Evolutionary conservation across 2,797 vertebrate genomes (phyloP), one percentile per base, ranked within the genome.

Genomic region (Betta splendens): DNA sequence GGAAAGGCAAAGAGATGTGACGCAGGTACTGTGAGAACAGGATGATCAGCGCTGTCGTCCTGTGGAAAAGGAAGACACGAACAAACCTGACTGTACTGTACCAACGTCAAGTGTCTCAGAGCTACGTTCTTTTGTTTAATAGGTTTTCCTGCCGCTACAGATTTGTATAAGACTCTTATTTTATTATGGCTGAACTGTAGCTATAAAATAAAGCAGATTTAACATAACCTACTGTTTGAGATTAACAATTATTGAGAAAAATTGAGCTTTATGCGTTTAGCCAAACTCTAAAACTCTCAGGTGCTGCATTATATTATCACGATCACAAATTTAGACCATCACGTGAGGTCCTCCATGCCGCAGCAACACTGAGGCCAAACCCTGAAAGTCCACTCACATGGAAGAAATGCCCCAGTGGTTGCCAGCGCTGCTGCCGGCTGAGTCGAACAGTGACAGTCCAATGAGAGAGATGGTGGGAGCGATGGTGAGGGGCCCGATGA

Each of bases 1-100:
- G 98, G 69, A 98, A 57, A 0, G 90, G 94, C 37, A 99, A 71
- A 0, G 92, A 54, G 7, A 97, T 69, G 31, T 94, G 91, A 5
- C 95, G 94, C 77, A 99, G 91, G 85, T 98, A 99, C 86, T 99
- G 97, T 7, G 97, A 99, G 90, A 99, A 99, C 39, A 98, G 81
- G 73, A 97, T 90, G 75, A 98, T 98, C 85, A 97, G 82, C 46
- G 68, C 87, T 33, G 92, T 92, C 37, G 98, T 98, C 93, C 98
- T 98, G 87, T 67, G 55, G 57, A 33, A 51, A 25, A 56, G 13
- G 28, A 35, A 60, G 2, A 59, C 50, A 37, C 12, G 15, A 3
- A 52, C 15, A 40, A 11, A 33, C 36, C 16, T 45, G 11, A 32
- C 13, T 31, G 3, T n/a, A 29, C 13, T 31, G 3, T n/a, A 29